Percentiles rank a stretch among this genome's conserved stretches.
phyloP scores from a whole-genome alignment of 2,888 invertebrate species.

The Dryadula phaetusa region DNA sequence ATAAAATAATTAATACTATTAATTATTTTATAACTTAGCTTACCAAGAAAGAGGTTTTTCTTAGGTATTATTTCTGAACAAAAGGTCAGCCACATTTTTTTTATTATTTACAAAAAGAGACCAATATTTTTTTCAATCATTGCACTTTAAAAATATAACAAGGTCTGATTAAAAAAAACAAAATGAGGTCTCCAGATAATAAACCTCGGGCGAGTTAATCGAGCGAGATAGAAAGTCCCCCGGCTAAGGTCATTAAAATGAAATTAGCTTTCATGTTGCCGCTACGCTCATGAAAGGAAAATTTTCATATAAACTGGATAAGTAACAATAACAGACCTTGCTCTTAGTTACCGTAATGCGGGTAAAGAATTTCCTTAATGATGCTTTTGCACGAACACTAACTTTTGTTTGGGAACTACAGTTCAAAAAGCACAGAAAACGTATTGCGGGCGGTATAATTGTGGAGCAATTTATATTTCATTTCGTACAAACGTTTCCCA shows the following conservation, averaged over 20 bases:
- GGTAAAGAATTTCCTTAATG: constrained; percentile 30
- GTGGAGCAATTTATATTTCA: constrained; percentile 19
- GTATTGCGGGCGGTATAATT: constrained; percentile 13
- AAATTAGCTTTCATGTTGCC: constrained; percentile 72
- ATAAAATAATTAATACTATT: no score
- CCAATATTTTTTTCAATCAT: not conserved
- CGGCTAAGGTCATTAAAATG: constrained; percentile 74
- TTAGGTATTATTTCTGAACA: no score
- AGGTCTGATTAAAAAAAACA: constrained; percentile 3
- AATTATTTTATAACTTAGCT: no score
- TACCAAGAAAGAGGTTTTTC: no score
- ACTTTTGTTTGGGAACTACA: constrained; percentile 24
- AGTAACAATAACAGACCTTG: constrained; percentile 33
- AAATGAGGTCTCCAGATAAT: constrained; percentile 30
- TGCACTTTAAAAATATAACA: constrained; percentile 1
- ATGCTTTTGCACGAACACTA: constrained; percentile 28
- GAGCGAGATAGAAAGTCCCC: constrained; percentile 61
- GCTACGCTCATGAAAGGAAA: constrained; percentile 28
- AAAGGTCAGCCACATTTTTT: no score
- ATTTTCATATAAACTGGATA: constrained; percentile 42
- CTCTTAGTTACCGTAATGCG: constrained; percentile 28
- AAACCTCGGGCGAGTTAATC: constrained; percentile 53
- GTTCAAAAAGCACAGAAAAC: constrained; percentile 17
- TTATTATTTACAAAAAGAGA: not conserved
- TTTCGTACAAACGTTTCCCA: constrained; percentile 5